These are phyloP conservation scores for Dasyurus viverrinus DNA, from an alignment of 2,113 vertebrate genomes.

Conservation along the genomic window DNA sequence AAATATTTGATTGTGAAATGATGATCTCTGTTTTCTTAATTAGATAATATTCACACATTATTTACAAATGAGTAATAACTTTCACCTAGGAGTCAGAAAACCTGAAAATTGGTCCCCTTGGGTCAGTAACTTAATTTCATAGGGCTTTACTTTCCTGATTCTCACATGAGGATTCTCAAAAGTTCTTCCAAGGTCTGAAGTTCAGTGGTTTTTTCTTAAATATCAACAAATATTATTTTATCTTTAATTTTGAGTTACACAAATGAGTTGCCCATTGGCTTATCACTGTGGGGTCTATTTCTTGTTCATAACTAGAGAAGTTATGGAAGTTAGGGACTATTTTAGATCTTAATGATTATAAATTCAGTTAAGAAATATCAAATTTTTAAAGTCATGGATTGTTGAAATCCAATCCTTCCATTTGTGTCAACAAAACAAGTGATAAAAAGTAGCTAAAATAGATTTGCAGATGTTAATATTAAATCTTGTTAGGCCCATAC, in stretches of 20 bases:
- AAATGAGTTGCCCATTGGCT: neutral
- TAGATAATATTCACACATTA: neutral
- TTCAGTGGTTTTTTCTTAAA: fast-evolving
- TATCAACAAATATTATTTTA: neutral
- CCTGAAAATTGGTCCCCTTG: neutral
- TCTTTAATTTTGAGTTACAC: neutral
- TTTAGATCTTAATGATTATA: neutral
- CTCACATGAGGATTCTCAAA: neutral
- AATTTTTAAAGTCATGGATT: neutral
- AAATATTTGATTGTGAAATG: neutral
- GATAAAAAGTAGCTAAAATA: neutral
- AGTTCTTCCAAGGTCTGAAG: neutral
- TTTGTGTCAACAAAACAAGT: neutral
- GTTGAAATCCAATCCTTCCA: neutral
- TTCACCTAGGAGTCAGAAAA: neutral
- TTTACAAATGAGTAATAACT: neutral
- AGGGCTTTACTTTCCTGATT: neutral
- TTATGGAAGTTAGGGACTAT: neutral
- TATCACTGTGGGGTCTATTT: neutral
- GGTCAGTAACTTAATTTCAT: neutral
- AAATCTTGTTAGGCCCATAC: neutral
- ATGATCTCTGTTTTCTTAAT: neutral
- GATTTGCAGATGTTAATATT: neutral
- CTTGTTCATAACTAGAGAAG: neutral
- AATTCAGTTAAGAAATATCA: neutral